These are phyloP conservation scores for Coracopsis vasa DNA, from an alignment of 2,113 vertebrate species.

Conservation along the genomic window DNA sequence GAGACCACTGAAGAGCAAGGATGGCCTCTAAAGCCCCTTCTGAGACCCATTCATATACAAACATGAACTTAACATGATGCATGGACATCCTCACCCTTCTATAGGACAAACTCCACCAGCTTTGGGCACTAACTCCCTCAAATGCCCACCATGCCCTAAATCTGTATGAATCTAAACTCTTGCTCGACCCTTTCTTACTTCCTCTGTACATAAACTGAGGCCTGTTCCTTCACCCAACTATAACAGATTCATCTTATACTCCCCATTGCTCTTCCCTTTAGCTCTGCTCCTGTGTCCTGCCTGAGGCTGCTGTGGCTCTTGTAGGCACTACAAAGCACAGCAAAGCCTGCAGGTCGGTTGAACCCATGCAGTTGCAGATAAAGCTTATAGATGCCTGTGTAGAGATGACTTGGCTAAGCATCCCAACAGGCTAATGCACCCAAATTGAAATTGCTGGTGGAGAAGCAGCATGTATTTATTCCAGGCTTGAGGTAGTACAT, in stretches of 20 bases:
- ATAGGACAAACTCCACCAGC: not conserved
- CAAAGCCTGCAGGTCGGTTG: not conserved
- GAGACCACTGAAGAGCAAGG: not conserved
- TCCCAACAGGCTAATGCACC: not conserved
- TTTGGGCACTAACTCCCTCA: not conserved
- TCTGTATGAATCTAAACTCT: not conserved
- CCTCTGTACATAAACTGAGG: not conserved
- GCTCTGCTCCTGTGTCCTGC: not conserved
- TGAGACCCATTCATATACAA: not conserved
- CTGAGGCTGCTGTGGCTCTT: not conserved
- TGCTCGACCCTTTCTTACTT: not conserved
- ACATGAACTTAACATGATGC: not conserved
- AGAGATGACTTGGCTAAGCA: not conserved
- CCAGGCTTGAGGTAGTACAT: fast-evolving
- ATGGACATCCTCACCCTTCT: not conserved
- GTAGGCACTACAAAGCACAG: not conserved
- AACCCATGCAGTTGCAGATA: not conserved
- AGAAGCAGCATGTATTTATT: not conserved
- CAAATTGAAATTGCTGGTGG: not conserved
- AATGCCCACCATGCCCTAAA: not conserved
- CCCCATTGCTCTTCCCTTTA: not conserved
- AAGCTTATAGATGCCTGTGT: not conserved
- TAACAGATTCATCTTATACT: not conserved
- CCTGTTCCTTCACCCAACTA: fast-evolving
- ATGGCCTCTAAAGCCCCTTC: not conserved